These are phyloP conservation scores for Melipona quadrifasciata DNA, from an alignment of 1,140 invertebrate species.

Conservation along the genomic window DNA sequence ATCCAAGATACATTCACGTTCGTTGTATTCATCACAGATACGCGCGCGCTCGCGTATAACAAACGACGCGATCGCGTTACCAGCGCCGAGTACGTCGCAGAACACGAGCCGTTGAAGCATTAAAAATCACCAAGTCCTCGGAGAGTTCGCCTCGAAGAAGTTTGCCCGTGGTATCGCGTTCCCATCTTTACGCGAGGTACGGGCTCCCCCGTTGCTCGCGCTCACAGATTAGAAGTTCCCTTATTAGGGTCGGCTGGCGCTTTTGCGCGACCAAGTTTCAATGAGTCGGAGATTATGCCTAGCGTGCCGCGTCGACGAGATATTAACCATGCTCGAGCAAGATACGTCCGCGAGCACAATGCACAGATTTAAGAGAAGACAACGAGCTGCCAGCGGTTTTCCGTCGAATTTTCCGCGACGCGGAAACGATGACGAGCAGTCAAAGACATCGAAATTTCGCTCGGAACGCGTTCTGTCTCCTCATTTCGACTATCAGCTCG, in stretches of 20 bases:
- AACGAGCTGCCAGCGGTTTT: constrained; percentile 41
- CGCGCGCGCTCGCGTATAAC: not conserved
- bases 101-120: not conserved
- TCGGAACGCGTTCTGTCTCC: not conserved
- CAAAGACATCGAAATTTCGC: constrained; percentile 39
- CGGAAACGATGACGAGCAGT: not conserved
- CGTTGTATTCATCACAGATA: too few relatives aligned
- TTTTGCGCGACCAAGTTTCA: constrained; percentile 74
- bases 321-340: constrained; percentile 54
- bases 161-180: constrained; percentile 6
- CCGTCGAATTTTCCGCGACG: not conserved
- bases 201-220: constrained; percentile 54
- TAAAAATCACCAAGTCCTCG: constrained; percentile 15
- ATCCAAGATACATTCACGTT: too few relatives aligned
- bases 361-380: constrained; percentile 46
- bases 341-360: constrained; percentile 52
- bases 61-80: constrained; percentile 5
- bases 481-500: too few relatives aligned
- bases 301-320: constrained; percentile 57
- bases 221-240: constrained; percentile 70
- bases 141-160: constrained; percentile 2
- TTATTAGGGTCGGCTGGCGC: constrained; percentile 73
- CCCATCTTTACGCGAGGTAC: constrained; percentile 9
- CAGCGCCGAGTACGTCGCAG: not conserved
- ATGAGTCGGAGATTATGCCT: constrained; percentile 75